Evolutionary conservation across 2,113 vertebrate species (phyloP).

Genomic region (Hippocampus barbouri): DNA sequence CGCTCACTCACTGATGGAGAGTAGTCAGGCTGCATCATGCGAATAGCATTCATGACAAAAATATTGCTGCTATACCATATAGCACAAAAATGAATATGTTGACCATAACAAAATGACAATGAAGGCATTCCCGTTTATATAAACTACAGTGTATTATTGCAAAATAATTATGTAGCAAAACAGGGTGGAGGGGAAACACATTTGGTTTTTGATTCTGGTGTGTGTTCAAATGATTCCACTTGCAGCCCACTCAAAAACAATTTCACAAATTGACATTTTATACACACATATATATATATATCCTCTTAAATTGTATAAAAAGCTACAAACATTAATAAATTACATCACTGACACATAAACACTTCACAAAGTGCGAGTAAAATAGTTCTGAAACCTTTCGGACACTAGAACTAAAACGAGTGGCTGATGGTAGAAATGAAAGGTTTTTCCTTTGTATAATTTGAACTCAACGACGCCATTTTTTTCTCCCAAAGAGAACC

Average conservation of each 20-base stretch:
- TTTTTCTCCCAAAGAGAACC: slow-evolving; percentile 61
- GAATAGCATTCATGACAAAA: neutral
- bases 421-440: slow-evolving; percentile 83
- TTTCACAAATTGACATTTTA: slow-evolving; percentile 72
- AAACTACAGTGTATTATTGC: neutral
- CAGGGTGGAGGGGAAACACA: neutral
- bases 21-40: too few species aligned
- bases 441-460: slow-evolving; percentile 36
- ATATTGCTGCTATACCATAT: neutral
- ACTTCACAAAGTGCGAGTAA: slow-evolving; percentile 99
- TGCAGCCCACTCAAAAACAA: slow-evolving; percentile 50
- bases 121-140: neutral
- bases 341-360: slow-evolving; percentile 99
- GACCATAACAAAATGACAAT: neutral
- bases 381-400: slow-evolving; percentile 87
- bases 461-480: slow-evolving; percentile 71
- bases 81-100: neutral
- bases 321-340: slow-evolving; percentile 99
- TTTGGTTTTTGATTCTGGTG: neutral
- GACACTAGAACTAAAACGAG: slow-evolving; percentile 86
- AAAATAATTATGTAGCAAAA: neutral
- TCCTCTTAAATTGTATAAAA: slow-evolving; percentile 99
- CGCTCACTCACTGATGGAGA: neutral
- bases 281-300: slow-evolving; percentile 73
- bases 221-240: neutral